These are phyloP conservation scores for Tylochromis polylepis DNA, from an alignment of 2,113 vertebrate genomes.

Conservation along the genomic window DNA sequence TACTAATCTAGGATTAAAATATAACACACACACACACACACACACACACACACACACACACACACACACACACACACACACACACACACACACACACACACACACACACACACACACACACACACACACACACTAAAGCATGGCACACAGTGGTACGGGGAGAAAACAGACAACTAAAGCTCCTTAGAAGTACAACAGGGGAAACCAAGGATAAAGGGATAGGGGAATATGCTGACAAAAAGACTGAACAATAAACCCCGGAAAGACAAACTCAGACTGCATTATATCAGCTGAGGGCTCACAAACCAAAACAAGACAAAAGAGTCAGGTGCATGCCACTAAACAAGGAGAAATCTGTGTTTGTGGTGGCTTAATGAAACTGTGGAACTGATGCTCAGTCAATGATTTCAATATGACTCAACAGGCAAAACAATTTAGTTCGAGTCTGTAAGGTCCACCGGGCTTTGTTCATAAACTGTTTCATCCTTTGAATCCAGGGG, in stretches of 20 bases:
- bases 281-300: not conserved
- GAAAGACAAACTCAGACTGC: not conserved
- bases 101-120: too few relatives aligned
- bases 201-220: fast-evolving
- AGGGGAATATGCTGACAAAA: not conserved
- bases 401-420: fast-evolving
- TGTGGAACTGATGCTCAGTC: not conserved
- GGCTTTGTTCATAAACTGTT: not conserved
- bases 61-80: too few relatives aligned
- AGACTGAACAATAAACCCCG: not conserved
- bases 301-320: not conserved
- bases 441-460: fast-evolving
- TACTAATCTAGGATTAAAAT: too few relatives aligned
- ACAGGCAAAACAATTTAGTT: not conserved
- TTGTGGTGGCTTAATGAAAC: not conserved
- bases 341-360: not conserved
- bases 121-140: not conserved
- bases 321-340: not conserved
- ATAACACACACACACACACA: too few relatives aligned
- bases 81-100: too few relatives aligned
- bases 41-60: too few relatives aligned
- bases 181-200: not conserved
- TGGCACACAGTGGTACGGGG: not conserved
- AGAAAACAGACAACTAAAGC: not conserved
- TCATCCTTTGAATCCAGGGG: fast-evolving